A percentile compares a stretch with the other conserved stretches of the same genome.
Conservation (phyloP, 1,140 invertebrate species). For the Ptiloglossa arizonensis region DNA sequence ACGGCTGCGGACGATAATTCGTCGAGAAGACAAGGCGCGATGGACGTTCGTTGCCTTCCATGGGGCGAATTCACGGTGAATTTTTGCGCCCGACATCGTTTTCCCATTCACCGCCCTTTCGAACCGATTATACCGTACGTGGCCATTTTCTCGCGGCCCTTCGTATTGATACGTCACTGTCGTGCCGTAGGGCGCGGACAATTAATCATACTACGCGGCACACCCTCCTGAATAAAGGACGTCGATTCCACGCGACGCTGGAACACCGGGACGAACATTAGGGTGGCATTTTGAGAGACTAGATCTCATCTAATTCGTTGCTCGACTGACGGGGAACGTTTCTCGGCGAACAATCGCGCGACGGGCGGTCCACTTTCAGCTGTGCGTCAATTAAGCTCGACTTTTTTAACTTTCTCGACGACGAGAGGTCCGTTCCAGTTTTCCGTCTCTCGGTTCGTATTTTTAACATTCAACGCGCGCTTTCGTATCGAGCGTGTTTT, state of each 20-base stretch:
- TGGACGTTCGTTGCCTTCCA: too few relatives aligned
- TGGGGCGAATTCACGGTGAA: not conserved
- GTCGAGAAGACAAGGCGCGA: not conserved
- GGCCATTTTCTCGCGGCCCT: not conserved
- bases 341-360: conserved; percentile 23
- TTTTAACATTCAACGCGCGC: not conserved
- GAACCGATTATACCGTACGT: not conserved
- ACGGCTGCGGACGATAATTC: not conserved
- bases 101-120: conserved; percentile 7
- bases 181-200: not conserved
- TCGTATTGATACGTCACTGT: conserved; percentile 23
- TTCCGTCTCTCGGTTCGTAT: not conserved
- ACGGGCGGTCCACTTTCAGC: conserved; percentile 1
- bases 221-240: conserved; percentile 28
- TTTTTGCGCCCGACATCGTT: conserved; percentile 1
- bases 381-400: not conserved
- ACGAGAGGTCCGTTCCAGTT: too few relatives aligned
- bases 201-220: conserved; percentile 57
- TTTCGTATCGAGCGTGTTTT: rapidly evolving
- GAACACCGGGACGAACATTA: conserved; percentile 37
- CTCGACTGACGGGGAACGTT: conserved; percentile 19
- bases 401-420: conserved; percentile 9
- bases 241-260: conserved; percentile 12
- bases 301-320: conserved; percentile 49
- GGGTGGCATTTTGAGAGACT: conserved; percentile 38